Conservation (phyloP, 2,888 invertebrate genomes). For the Conistra vaccinii region DNA sequence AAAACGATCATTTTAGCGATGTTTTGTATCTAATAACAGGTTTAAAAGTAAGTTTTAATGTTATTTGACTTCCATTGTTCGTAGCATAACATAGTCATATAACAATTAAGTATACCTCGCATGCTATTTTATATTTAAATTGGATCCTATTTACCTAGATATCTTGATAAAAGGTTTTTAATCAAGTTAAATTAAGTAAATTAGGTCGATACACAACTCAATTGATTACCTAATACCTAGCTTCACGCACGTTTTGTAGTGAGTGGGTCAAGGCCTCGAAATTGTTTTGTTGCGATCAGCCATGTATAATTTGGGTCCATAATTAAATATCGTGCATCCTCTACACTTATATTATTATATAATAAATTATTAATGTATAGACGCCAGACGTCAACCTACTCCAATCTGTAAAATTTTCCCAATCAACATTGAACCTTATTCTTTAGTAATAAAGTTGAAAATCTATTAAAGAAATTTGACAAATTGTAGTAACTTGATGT, state of each 20-base stretch:
- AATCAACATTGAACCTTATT: too few relatives aligned
- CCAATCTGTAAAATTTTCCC: too few relatives aligned
- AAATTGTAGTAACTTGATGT: too few relatives aligned
- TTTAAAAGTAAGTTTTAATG: slow-evolving; percentile 54
- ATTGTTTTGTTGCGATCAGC: not conserved
- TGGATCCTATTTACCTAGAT: not conserved
- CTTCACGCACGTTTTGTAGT: not conserved
- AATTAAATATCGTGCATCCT: not conserved
- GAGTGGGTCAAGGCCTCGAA: not conserved
- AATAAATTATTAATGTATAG: too few relatives aligned
- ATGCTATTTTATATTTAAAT: not conserved
- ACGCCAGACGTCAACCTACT: too few relatives aligned
- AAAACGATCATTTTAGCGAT: slow-evolving; percentile 15
- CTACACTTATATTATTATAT: too few relatives aligned
- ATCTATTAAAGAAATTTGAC: too few relatives aligned
- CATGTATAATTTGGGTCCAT: not conserved
- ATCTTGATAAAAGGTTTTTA: not conserved
- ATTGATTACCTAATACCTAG: not conserved
- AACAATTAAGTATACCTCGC: slow-evolving; percentile 36
- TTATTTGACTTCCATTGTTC: slow-evolving; percentile 12
- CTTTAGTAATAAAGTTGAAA: too few relatives aligned
- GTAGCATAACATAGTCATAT: not conserved
- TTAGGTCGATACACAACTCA: not conserved
- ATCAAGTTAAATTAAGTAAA: not conserved
- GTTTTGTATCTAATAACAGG: slow-evolving; percentile 49